Evolutionary conservation across 2,888 invertebrate genomes (phyloP), one percentile per base, ranked within the genome.

Genomic region (Troides aeacus): DNA sequence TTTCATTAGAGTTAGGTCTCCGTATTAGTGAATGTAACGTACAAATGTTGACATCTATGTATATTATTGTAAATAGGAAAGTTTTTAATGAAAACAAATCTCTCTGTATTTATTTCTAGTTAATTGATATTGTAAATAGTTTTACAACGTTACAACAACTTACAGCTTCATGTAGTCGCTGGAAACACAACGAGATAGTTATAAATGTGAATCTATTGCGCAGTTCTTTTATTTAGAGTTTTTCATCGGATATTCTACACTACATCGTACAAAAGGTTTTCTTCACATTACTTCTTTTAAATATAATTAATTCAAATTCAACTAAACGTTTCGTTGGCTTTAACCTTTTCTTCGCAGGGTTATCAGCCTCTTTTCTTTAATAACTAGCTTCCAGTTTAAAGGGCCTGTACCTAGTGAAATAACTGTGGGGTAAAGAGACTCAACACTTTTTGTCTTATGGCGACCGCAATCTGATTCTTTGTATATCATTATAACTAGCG

Each of bases 41-140:
- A 92, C 92, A 92, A 92, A 83, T 82, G 81, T 78, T 84, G 85
- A 88, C 85, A 89, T 85, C 87, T 82, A 81, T 85, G 84, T 90
- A 91, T 75, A 83, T 83, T 85, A 78, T 75, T 91, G 91, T 92
- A 91, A 77, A 92, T 90, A 91, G 81, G 78, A 74, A 76, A 79
- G 77, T 82, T 84, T 21, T 86, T 85, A 82, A 72, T 72, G 30
- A 78, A 70, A 72, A 60, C 76, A 84, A 70, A 82, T 82, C 81
- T 78, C 81, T 81, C 76, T 84, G 83, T 89, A 89, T 84, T 86
- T 88, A 89, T 85, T 88, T 82, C 79, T 82, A 84, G 80, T 72
- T 82, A 79, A 82, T 72, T 81, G 79, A 82, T 84, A 81, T 80
- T 91, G 90, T 90, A 90, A 81, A 90, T 90, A 90, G 62, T 69